Base-by-base conservation (phyloP, 2,888 invertebrate genomes). In the Amphiduros pacificus region DNA sequence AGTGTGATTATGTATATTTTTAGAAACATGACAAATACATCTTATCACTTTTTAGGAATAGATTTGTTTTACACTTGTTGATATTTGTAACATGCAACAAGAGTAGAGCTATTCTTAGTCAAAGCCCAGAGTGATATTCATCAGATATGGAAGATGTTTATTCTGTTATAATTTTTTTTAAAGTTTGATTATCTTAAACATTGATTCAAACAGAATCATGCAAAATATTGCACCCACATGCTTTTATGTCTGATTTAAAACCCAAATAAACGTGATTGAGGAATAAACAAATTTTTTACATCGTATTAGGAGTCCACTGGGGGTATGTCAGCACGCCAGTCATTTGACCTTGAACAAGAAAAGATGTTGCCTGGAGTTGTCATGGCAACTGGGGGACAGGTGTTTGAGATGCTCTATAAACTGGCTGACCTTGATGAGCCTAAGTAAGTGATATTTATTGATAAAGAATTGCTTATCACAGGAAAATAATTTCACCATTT, bases 351-450 rank as follows among this genome's bases (percentile, higher is more conserved):
- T 49, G 56, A 60, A 29, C 56, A 79, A 74, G 83, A 85, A 73
- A 83, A 83, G 71, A 78, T 77, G 73, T 74, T 84, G 50, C 85
- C 85, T n/a, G 84, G 84, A 22, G 84, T 84, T 36, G 80, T 85
- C 29, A 84, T 85, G 83, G 80, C 84, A n/a, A 70, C 75, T 44
- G 82, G 81, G 24, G 81, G 80, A 28, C 81, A 84, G 64, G 83
- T 84, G 56, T 85, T 85, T 74, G 77, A 81, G 48, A 80, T 83
- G 79, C 72, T 85, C n/a, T 84, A 84, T 65, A 80, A 82, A 58
- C 74, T 85, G 51, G 80, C 83, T 9, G 81, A 80, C 58, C 73
- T 84, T 41, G 83, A 83, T 57, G 83, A 84, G 69, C 74, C 80
- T 27, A 82, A 77, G 84, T 84, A 71, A 67, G 73, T 62, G n/a